Evolutionary conservation across 1,140 invertebrate genomes (phyloP), one percentile per base, ranked within the genome.

Genomic region (Bursaphelenchus mucronatus): DNA sequence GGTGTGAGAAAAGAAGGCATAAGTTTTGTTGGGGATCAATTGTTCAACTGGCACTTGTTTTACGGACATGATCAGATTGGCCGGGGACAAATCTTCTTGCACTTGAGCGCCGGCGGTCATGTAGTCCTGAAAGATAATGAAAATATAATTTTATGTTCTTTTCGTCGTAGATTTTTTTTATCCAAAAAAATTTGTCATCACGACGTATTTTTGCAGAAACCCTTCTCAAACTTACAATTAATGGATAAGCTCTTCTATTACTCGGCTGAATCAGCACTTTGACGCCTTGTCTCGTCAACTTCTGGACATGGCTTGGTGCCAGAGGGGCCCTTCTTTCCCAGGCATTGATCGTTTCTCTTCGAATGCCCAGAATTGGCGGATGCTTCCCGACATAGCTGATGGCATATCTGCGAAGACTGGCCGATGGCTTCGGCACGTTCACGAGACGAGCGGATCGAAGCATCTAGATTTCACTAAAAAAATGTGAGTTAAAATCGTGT

Each of bases 1-100:
- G 0, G 94, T 98, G 80, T 99, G 96, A 0, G 94, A 98, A 82
- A 98, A 99, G 81, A 97, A 92, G 70, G 92, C 96, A 76, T 97
- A 98, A 0, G 94, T 97, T 82, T 95, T 96, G 72, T 95, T 89
- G 0, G 93, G 91, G 61, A 97, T 88, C 0, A 99, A 83, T 0
- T 88, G 85, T 81, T 98, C 96, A 9, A 96, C 87, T 19, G 95
- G 94, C 0, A 94, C 91, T 84, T 96, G 91, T 78, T 98, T 99
- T 0, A 99, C 94, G 0, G 94, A 95, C 74, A 97, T 92, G 56
- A 98, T 94, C 0, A 98, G 88, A 5, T 88, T 89, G 0, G 94
- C 93, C 39, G 70, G 69, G 8, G 68, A 66, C 41, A 99, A 92
- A 76, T 99, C 95, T 82, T 99, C 96, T 81, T 94, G 90, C 21